A percentile compares a stretch with the other conserved stretches of the same genome.
Evolutionary conservation across 2,888 invertebrate species (phyloP).

Genomic region (Clitarchus hookeri): DNA sequence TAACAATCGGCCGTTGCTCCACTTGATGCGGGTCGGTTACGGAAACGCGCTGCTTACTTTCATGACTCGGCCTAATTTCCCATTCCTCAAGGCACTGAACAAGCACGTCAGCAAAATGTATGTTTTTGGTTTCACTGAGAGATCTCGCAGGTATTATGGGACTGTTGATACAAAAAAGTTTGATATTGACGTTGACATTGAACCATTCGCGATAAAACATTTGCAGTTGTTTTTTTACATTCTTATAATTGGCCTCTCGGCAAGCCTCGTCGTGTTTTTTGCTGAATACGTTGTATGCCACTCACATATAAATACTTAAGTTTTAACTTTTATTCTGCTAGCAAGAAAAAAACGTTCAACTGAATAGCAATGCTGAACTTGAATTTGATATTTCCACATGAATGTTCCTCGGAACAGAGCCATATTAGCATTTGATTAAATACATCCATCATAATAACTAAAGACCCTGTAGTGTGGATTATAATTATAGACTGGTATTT

Average conservation of each 20-base stretch:
- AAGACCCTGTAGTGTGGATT: no score
- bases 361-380: not conserved
- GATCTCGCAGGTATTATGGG: not conserved
- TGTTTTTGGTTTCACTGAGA: not conserved
- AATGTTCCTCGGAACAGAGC: no score
- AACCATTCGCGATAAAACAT: not conserved
- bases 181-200: not conserved
- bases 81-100: not conserved
- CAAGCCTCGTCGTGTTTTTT: not conserved
- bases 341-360: not conserved
- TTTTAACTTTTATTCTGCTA: not conserved
- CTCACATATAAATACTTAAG: not conserved
- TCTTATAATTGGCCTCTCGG: not conserved
- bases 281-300: not conserved
- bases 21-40: not conserved
- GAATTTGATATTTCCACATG: no score
- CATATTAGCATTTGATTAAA: no score
- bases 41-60: not conserved
- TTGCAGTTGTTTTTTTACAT: constrained; percentile 2
- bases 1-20: not conserved
- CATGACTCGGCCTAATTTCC: not conserved
- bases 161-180: not conserved
- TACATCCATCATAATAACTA: no score
- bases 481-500: no score
- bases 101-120: not conserved